These are phyloP conservation scores for Cichladusa arquata DNA, from an alignment of 2,113 vertebrate species.

Conservation along the genomic window DNA sequence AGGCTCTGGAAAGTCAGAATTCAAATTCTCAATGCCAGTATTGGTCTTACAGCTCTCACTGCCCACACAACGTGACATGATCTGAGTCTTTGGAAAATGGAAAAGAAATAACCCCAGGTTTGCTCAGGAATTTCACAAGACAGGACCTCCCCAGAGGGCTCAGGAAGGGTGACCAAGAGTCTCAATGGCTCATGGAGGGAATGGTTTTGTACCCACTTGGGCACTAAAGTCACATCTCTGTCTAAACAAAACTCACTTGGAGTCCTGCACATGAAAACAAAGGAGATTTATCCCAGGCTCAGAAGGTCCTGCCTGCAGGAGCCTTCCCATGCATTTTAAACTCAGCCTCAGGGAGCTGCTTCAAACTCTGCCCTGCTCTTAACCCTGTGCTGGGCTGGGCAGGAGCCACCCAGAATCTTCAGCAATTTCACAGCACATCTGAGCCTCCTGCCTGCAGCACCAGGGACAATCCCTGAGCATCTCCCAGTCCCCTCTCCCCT, in stretches of 20 bases:
- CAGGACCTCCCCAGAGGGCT: neutral
- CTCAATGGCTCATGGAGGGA: neutral
- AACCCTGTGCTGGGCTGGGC: neutral
- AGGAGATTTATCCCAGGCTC: neutral
- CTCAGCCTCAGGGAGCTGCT: neutral
- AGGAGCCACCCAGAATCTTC: neutral
- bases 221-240: neutral
- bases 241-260: neutral
- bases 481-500: neutral
- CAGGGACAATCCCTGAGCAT: neutral
- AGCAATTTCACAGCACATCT: neutral
- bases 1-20: neutral
- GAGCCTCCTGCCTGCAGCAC: neutral
- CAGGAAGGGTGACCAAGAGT: too few species aligned
- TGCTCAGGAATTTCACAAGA: neutral
- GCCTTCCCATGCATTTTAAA: neutral
- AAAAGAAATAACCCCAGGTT: neutral
- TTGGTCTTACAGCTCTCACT: neutral
- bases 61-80: neutral
- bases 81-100: fast-evolving
- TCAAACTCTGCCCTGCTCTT: neutral
- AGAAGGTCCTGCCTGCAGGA: neutral
- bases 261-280: neutral
- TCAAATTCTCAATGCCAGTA: neutral
- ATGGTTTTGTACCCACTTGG: neutral